phyloP scores from a whole-genome alignment of 2,113 vertebrate genomes.

The Haplochromis burtoni region DNA sequence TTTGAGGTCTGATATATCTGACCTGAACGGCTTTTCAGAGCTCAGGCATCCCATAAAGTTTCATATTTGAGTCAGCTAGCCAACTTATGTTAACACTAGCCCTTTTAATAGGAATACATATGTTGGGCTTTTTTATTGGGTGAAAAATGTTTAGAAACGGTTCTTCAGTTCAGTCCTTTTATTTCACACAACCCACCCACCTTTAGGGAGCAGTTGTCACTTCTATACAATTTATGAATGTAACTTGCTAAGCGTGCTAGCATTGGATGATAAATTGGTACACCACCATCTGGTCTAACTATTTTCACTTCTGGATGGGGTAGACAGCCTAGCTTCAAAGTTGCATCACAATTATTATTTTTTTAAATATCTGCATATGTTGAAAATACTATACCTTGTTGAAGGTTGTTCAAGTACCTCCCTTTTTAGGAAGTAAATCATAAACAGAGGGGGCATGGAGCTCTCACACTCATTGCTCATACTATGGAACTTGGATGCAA shows the following conservation, averaged over 20 bases:
- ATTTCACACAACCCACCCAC: not conserved
- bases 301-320: not conserved
- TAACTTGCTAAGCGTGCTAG: not conserved
- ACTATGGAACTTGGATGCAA: not conserved
- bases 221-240: not conserved
- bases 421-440: not conserved
- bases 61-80: not conserved
- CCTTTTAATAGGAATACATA: not conserved
- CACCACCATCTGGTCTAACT: not conserved
- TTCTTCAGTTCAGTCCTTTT: not conserved
- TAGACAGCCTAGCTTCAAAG: not conserved
- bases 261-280: not conserved
- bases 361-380: not conserved
- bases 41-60: not conserved
- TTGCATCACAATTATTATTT: not conserved
- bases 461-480: not conserved
- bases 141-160: not conserved
- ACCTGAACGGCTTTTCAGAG: not conserved
- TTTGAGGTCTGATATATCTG: not conserved
- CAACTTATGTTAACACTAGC: not conserved
- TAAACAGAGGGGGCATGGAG: not conserved
- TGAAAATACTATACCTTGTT: not conserved
- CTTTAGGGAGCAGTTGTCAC: not conserved
- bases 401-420: not conserved
- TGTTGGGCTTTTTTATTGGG: not conserved